Evolutionary conservation across 2,797 vertebrate species (phyloP), one percentile per base, ranked within the genome.

Genomic region (Oophaga sylvatica): DNA sequence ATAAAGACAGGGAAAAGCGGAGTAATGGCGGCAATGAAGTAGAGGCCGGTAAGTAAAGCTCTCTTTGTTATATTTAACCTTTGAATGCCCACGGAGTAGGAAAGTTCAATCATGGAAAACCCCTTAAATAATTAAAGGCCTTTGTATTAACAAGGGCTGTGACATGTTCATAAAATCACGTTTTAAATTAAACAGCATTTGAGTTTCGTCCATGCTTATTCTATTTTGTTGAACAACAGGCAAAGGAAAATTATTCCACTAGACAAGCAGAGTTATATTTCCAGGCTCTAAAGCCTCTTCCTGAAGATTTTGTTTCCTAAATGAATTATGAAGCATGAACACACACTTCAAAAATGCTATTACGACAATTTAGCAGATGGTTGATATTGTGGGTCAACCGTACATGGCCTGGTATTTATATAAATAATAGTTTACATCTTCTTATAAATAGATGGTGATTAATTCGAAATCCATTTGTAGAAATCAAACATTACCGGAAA

Each of bases 391-490:
- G 90, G 92, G 92, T 93, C 88, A 90, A 85, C 87, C 87, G 90
- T 92, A 90, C 91, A 92, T 91, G 91, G 93, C 93, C 92, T 92
- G 92, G 91, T 94, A 94, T 95, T 95, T 95, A 94, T 93, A 95
- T 95, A 95, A 95, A 95, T 95, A 95, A 95, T 94, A 94, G 93
- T 94, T 95, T 96, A 94, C 94, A 93, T 90, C 92, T 94, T 95
- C 92, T 95, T 94, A 95, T 95, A 95, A 94, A 95, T 95, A 95
- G 93, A 95, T 93, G 92, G 92, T 95, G 95, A 95, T 95, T 95
- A 95, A 95, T 95, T 94, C 94, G 92, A 94, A 95, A 94, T 95
- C 93, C 94, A 94, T 95, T 95, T 95, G 94, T 93, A 91, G 93
- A 92, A 91, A 92, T 90, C 89, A 60, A 88, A 92, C 92, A 67